Percentiles rank a stretch among this genome's conserved stretches.
Evolutionary conservation across 2,113 vertebrate genomes (phyloP).

Genomic region (Aphyosemion australe): DNA sequence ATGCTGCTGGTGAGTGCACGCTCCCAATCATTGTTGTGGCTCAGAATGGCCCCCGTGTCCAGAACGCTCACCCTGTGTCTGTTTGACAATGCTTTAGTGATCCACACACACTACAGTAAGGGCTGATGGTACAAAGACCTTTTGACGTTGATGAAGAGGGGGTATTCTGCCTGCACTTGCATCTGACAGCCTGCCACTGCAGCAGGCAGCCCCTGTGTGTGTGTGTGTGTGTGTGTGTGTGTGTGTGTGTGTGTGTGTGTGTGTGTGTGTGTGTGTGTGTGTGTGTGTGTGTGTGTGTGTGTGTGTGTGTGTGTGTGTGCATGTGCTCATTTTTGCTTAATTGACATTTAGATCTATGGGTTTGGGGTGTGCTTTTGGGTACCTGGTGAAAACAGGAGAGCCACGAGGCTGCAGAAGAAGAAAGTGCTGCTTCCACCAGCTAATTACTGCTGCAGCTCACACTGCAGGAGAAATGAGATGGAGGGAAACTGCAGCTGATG

Average conservation of each 20-base stretch:
- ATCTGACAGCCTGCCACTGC: slow-evolving; percentile 50
- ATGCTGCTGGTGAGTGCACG: slow-evolving; percentile 24
- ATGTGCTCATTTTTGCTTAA: slow-evolving; percentile 18
- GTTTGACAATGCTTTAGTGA: slow-evolving; percentile 73
- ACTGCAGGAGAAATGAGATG: too few relatives aligned
- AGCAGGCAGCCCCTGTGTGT: slow-evolving; percentile 40
- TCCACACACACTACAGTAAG: slow-evolving; percentile 57
- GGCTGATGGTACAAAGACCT: slow-evolving; percentile 71
- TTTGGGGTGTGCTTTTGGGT: slow-evolving; percentile 8
- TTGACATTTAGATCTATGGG: slow-evolving; percentile 57
- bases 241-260: neutral
- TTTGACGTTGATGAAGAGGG: slow-evolving; percentile 54
- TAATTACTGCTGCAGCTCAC: slow-evolving; percentile 41
- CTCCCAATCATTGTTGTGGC: slow-evolving; percentile 61
- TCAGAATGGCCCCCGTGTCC: slow-evolving; percentile 60
- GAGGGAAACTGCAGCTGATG: neutral
- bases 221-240: neutral
- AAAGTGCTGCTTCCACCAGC: slow-evolving; percentile 6
- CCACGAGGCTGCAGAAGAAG: neutral
- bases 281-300: slow-evolving; percentile 4
- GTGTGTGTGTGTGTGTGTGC: neutral
- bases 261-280: neutral
- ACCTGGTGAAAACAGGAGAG: slow-evolving; percentile 27
- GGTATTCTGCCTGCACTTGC: slow-evolving; percentile 46
- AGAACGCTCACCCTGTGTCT: slow-evolving; percentile 61